These are phyloP conservation scores for Pentalonia nigronervosa DNA, from an alignment of 1,140 invertebrate species.

Conservation along the genomic window DNA sequence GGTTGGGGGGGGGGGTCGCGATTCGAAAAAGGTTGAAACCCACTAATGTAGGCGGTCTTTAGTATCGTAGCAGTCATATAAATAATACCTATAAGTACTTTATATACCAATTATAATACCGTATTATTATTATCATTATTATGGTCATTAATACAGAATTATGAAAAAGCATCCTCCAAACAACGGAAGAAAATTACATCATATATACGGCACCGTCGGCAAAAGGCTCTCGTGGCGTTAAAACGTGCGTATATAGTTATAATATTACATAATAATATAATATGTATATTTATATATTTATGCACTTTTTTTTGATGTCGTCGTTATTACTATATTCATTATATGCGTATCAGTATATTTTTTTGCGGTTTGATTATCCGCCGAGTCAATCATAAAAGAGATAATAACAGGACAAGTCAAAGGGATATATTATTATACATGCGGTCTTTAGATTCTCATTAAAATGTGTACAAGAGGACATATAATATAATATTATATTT, in stretches of 20 bases:
- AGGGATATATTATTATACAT: slow-evolving; percentile 14
- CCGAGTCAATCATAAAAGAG: not conserved
- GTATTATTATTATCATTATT: not conserved
- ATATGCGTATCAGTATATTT: not conserved
- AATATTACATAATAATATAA: too few species aligned
- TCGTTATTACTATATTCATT: not conserved
- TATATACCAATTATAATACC: not conserved
- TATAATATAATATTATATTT: not conserved
- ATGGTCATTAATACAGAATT: not conserved
- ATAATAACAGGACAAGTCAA: slow-evolving; percentile 16
- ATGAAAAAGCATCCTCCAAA: not conserved
- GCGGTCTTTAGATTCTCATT: not conserved
- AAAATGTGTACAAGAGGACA: not conserved
- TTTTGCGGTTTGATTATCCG: not conserved
- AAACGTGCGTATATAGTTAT: not conserved
- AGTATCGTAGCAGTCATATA: not conserved
- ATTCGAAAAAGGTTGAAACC: too few species aligned
- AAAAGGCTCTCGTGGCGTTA: not conserved
- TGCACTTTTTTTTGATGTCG: not conserved
- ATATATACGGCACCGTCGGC: not conserved
- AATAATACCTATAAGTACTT: too few species aligned
- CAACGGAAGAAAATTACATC: not conserved
- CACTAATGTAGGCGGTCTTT: too few species aligned
- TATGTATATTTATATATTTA: not conserved
- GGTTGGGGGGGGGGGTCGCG: too few species aligned